Evolutionary conservation across 2,113 vertebrate genomes (phyloP), one percentile per base, ranked within the genome.

Genomic region (Centropristis striata): DNA sequence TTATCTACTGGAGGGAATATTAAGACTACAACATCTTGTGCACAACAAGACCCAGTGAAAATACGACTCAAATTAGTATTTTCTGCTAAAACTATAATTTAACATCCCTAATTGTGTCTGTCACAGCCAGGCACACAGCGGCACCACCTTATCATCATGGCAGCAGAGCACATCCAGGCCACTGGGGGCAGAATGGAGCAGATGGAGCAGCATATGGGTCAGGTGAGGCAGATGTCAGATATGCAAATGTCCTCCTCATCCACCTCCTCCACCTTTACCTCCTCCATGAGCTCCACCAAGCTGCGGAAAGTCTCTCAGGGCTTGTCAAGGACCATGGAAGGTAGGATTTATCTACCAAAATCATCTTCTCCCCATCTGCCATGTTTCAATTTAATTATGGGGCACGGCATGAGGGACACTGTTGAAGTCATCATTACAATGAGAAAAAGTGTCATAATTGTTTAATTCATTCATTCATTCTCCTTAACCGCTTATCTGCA

Each of bases 271-370:
- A 58, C 63, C 20, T 41, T 75, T 11, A 46, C 70, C 54, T 79
- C 80, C 46, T 85, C 78, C 71, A 74, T 63, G 51, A 78, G 84
- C 50, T 80, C 88, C 65, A 69, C 78, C 41, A 78, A 59, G 9
- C 64, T 90, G 18, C 59, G 61, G 20, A 90, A 89, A 58, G 74
- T 90, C 59, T 87, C 85, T 13, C 85, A 84, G 66, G 81, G 75
- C 47, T 81, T 78, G 71, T 75, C 78, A 4, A 92, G 41, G 63
- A 79, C 12, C 18, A 36, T 71, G 15, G 86, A 93, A 14, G 91
- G 91, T 91, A 81, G 72, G 16, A 60, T 16, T 42, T 20, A 2
- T 70, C 58, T 51, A 66, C 57, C 6, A 27, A 23, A 28, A 37
- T 63, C 36, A 25, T 46, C 41, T 42, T 28, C 27, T 21, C 36